phyloP scores from a whole-genome alignment of 2,113 vertebrate species.

The Poeciliopsis prolifica region DNA sequence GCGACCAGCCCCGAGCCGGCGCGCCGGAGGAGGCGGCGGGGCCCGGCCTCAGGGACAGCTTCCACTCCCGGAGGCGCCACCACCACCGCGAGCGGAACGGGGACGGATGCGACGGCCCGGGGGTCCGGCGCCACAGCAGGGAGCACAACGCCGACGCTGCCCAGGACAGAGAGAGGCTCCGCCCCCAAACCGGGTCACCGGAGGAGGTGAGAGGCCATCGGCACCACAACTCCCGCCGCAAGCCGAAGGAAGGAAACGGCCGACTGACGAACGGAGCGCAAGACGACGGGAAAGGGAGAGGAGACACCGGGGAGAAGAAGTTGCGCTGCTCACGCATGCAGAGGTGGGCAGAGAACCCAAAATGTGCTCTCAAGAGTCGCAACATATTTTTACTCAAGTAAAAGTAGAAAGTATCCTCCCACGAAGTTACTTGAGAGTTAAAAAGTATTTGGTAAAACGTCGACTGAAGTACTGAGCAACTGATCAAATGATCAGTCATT shows the following conservation, averaged over 20 bases:
- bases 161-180: constrained; percentile 74
- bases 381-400: no score
- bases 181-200: constrained; percentile 80
- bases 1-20: constrained; percentile 40
- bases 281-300: constrained; percentile 72
- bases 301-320: constrained; percentile 76
- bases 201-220: constrained; percentile 87
- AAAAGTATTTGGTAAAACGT: no score
- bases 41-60: constrained; percentile 18
- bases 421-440: no score
- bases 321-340: constrained; percentile 77
- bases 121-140: constrained; percentile 79
- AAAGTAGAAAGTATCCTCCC: no score
- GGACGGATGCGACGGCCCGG: constrained; percentile 29
- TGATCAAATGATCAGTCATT: no score
- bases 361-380: no score
- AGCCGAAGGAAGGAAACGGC: constrained; percentile 84
- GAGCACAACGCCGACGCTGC: constrained; percentile 72
- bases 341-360: no score
- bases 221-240: constrained; percentile 81
- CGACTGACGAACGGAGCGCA: constrained; percentile 69
- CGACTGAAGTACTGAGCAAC: no score
- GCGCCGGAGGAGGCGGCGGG: constrained; percentile 28
- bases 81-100: constrained; percentile 80
- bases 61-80: constrained; percentile 83